Conservation (phyloP, 2,797 vertebrate genomes). For the Pantherophis alleghaniensis region DNA sequence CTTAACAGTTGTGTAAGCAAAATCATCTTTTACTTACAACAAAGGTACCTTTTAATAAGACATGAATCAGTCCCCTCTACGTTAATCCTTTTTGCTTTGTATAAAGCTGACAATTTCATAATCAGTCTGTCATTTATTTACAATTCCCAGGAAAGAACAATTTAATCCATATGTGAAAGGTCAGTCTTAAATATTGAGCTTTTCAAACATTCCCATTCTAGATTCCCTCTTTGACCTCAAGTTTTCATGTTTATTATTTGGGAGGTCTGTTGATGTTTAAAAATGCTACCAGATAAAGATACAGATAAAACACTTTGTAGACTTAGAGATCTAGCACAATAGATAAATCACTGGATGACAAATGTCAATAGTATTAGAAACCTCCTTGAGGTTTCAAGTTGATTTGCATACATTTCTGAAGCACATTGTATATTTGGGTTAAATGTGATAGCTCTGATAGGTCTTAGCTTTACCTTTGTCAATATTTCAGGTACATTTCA, state of each 20-base stretch:
- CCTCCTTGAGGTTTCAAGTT: neutral
- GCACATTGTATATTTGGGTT: neutral
- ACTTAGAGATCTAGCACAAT: neutral
- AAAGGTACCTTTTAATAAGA: conserved; percentile 46
- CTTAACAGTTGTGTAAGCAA: conserved; percentile 2
- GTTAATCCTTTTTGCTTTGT: conserved; percentile 12
- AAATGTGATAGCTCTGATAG: neutral
- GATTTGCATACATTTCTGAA: neutral
- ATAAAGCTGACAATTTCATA: conserved; percentile 45
- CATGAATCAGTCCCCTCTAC: conserved; percentile 1
- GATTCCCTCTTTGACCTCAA: neutral
- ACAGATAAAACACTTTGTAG: conserved; percentile 1
- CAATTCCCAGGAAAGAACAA: conserved; percentile 29
- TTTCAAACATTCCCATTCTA: neutral
- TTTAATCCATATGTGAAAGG: conserved; percentile 14
- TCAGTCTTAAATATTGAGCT: conserved; percentile 26
- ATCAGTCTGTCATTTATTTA: conserved; percentile 27
- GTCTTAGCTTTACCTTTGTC: neutral
- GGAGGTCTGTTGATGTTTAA: neutral
- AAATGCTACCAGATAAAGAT: neutral
- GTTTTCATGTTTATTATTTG: conserved; percentile 5
- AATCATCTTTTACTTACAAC: neutral
- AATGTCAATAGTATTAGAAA: neutral
- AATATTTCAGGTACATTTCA: neutral
- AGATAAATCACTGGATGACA: neutral